phyloP scores from a whole-genome alignment of 2,797 vertebrate genomes.

The Poecilia gillii region DNA sequence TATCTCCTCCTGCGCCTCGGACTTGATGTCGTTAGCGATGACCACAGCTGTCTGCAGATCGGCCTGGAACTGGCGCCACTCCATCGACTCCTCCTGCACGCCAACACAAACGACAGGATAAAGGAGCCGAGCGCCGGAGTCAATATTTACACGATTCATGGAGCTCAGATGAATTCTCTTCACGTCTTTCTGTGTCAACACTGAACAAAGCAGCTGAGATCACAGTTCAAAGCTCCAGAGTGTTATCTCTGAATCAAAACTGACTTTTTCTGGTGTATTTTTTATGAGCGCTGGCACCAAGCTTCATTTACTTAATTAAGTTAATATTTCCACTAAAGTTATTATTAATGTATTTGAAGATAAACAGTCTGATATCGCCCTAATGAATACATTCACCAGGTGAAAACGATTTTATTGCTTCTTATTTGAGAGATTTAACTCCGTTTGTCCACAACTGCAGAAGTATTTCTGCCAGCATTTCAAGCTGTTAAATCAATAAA shows the following conservation, averaged over 20 bases:
- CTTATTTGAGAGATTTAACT: background rate
- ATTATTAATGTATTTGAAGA: background rate
- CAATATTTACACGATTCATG: background rate
- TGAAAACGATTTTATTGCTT: background rate
- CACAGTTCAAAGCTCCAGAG: background rate
- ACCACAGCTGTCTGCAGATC: slow-evolving; percentile 96
- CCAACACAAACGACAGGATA: background rate
- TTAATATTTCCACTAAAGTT: background rate
- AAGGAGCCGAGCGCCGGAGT: background rate
- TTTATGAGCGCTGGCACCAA: background rate
- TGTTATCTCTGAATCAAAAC: background rate
- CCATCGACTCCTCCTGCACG: slow-evolving; percentile 92
- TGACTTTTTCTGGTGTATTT: background rate
- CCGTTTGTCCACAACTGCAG: background rate
- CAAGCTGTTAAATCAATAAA: background rate
- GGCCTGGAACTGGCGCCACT: slow-evolving; percentile 97
- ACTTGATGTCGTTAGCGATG: slow-evolving; percentile 97
- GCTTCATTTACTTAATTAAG: background rate
- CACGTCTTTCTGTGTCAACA: background rate
- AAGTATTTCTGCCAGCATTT: background rate
- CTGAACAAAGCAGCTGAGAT: background rate
- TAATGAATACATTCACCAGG: background rate
- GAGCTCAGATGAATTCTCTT: background rate
- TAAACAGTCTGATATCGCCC: background rate
- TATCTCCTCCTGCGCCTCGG: slow-evolving; percentile 96